Percentiles rank a stretch among this genome's conserved stretches.
Evolutionary conservation across 2,888 invertebrate genomes (phyloP).

Genomic region (Hydriomena furcata): DNA sequence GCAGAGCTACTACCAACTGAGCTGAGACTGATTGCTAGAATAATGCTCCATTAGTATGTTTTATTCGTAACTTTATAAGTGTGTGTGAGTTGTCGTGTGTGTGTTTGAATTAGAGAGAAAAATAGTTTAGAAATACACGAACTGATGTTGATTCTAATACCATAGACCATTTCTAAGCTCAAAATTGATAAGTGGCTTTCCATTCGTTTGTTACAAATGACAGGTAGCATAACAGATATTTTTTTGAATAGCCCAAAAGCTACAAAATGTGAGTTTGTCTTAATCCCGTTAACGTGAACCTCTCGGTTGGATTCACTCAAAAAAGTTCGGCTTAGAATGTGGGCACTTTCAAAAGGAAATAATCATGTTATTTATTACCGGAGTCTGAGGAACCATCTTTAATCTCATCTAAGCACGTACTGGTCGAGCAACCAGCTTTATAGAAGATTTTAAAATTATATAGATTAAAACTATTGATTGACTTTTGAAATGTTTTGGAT

Average conservation of each 20-base stretch:
- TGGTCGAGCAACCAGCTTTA: conserved; percentile 61
- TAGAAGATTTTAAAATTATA: no score
- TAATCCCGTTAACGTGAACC: conserved; percentile 67
- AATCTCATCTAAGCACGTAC: conserved; percentile 73
- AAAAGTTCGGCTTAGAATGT: conserved; percentile 60
- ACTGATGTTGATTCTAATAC: conserved; percentile 15
- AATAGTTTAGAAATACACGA: not conserved
- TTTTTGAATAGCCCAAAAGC: conserved; percentile 26
- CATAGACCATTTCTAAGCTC: conserved; percentile 18
- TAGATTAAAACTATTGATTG: conserved; percentile 74
- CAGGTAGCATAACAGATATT: conserved; percentile 39
- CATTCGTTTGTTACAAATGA: conserved; percentile 33
- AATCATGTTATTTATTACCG: conserved; percentile 80
- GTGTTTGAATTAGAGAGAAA: no score
- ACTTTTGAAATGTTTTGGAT: conserved; percentile 61
- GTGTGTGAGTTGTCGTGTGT: no score
- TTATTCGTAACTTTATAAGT: no score
- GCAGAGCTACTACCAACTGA: no score
- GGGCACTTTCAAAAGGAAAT: conserved; percentile 73
- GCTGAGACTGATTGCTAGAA: no score
- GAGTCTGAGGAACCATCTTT: conserved; percentile 67
- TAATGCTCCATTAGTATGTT: no score
- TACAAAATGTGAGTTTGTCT: conserved; percentile 35
- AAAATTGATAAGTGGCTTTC: conserved; percentile 30
- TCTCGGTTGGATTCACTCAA: conserved; percentile 64